Evolutionary conservation across 2,113 vertebrate genomes (phyloP).

Genomic region (Crotalus helleri): DNA sequence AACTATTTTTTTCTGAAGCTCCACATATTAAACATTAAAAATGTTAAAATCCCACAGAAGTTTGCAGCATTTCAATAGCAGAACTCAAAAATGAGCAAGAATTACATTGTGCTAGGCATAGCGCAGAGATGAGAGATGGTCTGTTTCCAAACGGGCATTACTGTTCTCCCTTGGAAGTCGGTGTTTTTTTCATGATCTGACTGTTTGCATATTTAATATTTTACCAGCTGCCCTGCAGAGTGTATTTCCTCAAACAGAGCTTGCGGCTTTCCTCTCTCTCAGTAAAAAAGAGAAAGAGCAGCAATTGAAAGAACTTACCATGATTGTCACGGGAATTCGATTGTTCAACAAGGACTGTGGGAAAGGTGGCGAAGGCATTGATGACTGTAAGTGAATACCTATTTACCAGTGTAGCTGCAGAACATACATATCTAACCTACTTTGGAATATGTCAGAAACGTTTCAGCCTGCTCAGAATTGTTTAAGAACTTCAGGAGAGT

Average conservation of each 20-base stretch:
- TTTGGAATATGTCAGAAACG: neutral
- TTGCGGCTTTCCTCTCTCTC: slow-evolving; percentile 80
- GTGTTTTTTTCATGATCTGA: neutral
- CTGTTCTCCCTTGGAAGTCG: neutral
- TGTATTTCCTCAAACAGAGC: slow-evolving; percentile 81
- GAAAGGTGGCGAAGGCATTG: slow-evolving; percentile 74
- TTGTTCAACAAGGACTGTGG: slow-evolving; percentile 83
- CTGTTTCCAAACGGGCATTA: neutral
- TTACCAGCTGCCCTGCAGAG: slow-evolving; percentile 87
- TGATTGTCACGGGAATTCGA: slow-evolving; percentile 84
- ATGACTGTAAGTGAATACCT: slow-evolving; percentile 71
- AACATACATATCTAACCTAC: neutral
- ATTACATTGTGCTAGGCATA: no score
- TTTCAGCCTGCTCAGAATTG: neutral
- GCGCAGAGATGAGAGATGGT: no score
- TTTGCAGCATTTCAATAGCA: neutral
- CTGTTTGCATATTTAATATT: neutral
- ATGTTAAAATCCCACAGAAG: neutral
- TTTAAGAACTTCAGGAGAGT: neutral
- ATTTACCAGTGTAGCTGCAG: neutral
- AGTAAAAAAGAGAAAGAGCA: slow-evolving; percentile 82
- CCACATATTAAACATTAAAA: neutral
- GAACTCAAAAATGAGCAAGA: no score
- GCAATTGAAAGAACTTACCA: slow-evolving; percentile 79
- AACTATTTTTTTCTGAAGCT: neutral